Percentiles rank a stretch among this genome's conserved stretches.
These are phyloP conservation scores for Tachycineta bicolor DNA, from an alignment of 2,113 vertebrate genomes.

Conservation along the genomic window DNA sequence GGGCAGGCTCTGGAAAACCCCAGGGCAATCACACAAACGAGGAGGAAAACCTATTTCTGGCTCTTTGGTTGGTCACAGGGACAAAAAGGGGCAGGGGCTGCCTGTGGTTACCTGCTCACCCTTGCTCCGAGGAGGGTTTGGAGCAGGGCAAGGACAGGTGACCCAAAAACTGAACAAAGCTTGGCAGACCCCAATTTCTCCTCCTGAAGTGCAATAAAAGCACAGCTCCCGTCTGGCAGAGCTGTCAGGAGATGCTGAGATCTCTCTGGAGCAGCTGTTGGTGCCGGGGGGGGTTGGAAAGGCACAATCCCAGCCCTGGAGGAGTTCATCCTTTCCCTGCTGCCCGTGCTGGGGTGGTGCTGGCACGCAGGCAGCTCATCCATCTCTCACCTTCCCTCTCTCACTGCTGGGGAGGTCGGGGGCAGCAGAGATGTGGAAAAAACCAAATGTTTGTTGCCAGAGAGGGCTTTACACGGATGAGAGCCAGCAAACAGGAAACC, in stretches of 20 bases:
- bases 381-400: background rate
- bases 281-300: background rate
- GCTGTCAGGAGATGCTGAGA: background rate
- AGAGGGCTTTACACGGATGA: background rate
- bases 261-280: background rate
- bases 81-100: background rate
- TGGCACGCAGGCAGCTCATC: too few species aligned
- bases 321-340: background rate
- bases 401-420: background rate
- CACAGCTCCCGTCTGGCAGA: background rate
- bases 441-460: background rate
- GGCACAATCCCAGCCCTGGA: background rate
- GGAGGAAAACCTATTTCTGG: background rate
- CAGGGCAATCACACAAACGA: background rate
- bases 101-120: background rate
- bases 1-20: background rate
- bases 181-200: background rate
- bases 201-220: background rate
- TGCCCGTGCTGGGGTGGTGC: accelerated
- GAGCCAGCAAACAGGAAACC: background rate
- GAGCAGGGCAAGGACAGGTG: background rate
- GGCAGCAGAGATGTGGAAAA: background rate
- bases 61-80: background rate
- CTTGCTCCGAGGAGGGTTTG: background rate
- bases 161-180: background rate